A percentile compares a stretch with the other conserved stretches of the same genome.
phyloP scores from a whole-genome alignment of 2,888 invertebrate species.

The Monoplex corrugatus region DNA sequence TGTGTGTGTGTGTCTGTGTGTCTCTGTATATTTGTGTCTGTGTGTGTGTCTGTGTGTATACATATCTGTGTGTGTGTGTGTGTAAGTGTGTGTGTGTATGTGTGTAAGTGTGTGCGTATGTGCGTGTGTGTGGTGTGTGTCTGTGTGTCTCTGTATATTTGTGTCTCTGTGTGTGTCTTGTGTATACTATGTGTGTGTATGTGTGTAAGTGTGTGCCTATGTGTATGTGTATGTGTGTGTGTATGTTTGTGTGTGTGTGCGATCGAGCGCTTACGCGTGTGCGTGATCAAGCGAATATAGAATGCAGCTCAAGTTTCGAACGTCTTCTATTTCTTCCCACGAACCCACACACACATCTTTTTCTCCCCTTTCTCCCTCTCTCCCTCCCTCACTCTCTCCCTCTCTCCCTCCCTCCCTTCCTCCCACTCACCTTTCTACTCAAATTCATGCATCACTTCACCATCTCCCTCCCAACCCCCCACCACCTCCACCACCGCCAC shows the following conservation, averaged over 20 bases:
- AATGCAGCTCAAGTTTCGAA: too few relatives aligned
- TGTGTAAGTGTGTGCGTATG: background rate
- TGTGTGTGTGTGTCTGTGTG: background rate
- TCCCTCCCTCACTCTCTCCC: too few relatives aligned
- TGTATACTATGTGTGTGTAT: background rate
- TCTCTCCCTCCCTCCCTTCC: too few relatives aligned
- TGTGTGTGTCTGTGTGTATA: background rate
- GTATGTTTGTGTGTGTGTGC: background rate
- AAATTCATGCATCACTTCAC: too few relatives aligned
- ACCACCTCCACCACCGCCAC: too few relatives aligned
- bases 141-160: background rate
- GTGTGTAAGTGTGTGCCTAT: background rate
- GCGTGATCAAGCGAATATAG: too few relatives aligned
- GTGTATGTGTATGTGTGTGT: background rate
- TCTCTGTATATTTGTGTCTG: background rate
- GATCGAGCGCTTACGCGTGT: background rate
- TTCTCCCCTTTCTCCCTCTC: too few relatives aligned
- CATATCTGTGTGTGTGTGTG: background rate
- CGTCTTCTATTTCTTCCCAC: too few relatives aligned
- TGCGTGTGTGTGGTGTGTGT: background rate
- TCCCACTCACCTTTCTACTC: too few relatives aligned
- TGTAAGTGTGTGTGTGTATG: background rate
- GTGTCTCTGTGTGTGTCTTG: too few relatives aligned
- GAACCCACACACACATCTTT: too few relatives aligned
- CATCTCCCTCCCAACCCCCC: too few relatives aligned